Evolutionary conservation across 2,797 vertebrate species (phyloP).

Genomic region (Coregonus sp.): DNA sequence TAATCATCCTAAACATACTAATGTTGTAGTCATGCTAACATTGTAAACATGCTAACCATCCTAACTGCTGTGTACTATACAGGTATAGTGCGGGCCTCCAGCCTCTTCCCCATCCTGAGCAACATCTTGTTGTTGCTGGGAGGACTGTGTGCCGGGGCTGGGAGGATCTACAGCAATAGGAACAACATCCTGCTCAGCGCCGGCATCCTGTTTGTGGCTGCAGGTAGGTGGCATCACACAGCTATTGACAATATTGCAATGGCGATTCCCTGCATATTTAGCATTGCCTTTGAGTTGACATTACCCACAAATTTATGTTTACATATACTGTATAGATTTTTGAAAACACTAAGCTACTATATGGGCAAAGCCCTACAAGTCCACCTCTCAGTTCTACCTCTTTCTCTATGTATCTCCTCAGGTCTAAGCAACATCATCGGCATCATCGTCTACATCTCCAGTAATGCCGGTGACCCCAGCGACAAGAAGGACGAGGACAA

Average conservation of each 20-base stretch:
- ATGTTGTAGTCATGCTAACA: too few relatives aligned
- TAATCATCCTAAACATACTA: too few relatives aligned
- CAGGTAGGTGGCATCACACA: slow-evolving; percentile 75
- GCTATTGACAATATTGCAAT: background rate
- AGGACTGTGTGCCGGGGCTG: slow-evolving; percentile 87
- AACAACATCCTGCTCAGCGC: slow-evolving; percentile 94
- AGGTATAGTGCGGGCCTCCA: slow-evolving; percentile 92
- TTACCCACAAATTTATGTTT: background rate
- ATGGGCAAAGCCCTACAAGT: too few relatives aligned
- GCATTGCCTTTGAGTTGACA: background rate
- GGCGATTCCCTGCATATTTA: background rate
- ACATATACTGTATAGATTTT: background rate
- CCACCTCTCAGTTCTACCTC: too few relatives aligned
- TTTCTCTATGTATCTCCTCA: slow-evolving; percentile 47
- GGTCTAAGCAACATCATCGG: slow-evolving; percentile 98
- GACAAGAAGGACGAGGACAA: slow-evolving; percentile 96
- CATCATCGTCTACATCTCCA: slow-evolving; percentile 98
- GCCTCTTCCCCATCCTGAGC: slow-evolving; percentile 95
- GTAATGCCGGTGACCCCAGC: slow-evolving; percentile 92
- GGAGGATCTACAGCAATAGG: slow-evolving; percentile 87
- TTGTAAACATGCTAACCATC: too few relatives aligned
- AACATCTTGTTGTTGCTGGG: slow-evolving; percentile 90
- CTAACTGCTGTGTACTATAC: background rate
- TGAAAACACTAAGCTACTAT: too few relatives aligned
- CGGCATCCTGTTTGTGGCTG: slow-evolving; percentile 94